A percentile compares a stretch with the other conserved stretches of the same genome.
Evolutionary conservation across 2,797 vertebrate genomes (phyloP).

Genomic region (Falco concolor): DNA sequence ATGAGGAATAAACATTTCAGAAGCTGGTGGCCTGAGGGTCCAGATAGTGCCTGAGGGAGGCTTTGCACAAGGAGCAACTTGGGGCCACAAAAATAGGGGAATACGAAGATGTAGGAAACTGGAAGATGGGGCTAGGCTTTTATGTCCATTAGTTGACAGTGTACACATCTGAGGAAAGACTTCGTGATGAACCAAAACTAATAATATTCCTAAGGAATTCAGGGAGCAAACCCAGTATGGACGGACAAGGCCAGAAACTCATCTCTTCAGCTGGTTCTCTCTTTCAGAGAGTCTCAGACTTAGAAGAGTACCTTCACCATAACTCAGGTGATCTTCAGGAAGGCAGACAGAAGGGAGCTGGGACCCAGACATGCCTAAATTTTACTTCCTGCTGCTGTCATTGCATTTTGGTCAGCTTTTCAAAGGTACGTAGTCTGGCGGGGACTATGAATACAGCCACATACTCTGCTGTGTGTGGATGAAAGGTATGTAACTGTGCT

Average conservation of each 20-base stretch:
- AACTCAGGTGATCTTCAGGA: rapidly evolving
- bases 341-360: not conserved
- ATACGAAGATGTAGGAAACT: not conserved
- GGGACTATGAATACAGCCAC: not conserved
- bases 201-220: not conserved
- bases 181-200: not conserved
- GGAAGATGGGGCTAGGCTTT: not conserved
- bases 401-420: not conserved
- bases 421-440: not conserved
- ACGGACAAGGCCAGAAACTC: not conserved
- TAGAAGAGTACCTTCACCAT: not conserved
- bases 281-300: not conserved
- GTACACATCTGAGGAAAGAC: not conserved
- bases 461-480: not conserved
- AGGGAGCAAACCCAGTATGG: not conserved
- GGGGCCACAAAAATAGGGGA: not conserved
- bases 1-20: not conserved
- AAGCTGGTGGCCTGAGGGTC: not conserved
- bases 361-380: not conserved
- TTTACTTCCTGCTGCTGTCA: not conserved
- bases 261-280: not conserved
- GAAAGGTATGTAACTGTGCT: not conserved
- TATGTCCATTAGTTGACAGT: not conserved
- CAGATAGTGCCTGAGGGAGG: rapidly evolving
- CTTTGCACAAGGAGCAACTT: not conserved